phyloP scores from a whole-genome alignment of 2,888 invertebrate species.

The Dione vanillae region DNA sequence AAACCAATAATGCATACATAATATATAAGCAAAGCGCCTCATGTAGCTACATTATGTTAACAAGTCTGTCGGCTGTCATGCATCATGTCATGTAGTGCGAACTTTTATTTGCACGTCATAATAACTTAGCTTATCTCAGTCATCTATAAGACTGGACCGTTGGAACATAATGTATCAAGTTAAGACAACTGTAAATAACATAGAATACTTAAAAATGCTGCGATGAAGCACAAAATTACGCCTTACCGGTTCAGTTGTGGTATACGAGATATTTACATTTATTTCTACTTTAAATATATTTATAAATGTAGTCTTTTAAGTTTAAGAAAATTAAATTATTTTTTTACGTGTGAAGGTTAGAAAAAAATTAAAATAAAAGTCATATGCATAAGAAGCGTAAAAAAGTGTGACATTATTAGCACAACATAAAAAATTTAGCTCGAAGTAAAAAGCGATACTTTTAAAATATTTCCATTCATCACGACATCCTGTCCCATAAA shows the following conservation, averaged over 20 bases:
- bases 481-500: slow-evolving; percentile 77
- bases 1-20: too few relatives aligned
- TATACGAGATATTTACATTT: too few relatives aligned
- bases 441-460: slow-evolving; percentile 42
- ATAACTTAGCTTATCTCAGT: slow-evolving; percentile 22
- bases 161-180: slow-evolving; percentile 20
- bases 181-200: slow-evolving; percentile 9
- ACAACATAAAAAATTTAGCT: slow-evolving; percentile 40
- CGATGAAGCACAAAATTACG: neutral
- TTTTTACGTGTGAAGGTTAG: too few relatives aligned
- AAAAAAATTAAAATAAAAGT: too few relatives aligned
- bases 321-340: too few relatives aligned
- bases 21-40: too few relatives aligned
- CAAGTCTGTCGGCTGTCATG: neutral
- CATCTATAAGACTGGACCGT: neutral
- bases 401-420: slow-evolving; percentile 34
- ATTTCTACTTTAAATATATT: too few relatives aligned
- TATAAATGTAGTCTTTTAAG: too few relatives aligned
- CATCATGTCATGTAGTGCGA: slow-evolving; percentile 5
- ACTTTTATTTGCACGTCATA: slow-evolving; percentile 22
- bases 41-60: slow-evolving; percentile 8
- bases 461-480: slow-evolving; percentile 67
- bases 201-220: neutral
- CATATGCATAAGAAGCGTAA: neutral
- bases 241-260: neutral